phyloP scores from a whole-genome alignment of 2,797 vertebrate species.

The Myotis myotis region DNA sequence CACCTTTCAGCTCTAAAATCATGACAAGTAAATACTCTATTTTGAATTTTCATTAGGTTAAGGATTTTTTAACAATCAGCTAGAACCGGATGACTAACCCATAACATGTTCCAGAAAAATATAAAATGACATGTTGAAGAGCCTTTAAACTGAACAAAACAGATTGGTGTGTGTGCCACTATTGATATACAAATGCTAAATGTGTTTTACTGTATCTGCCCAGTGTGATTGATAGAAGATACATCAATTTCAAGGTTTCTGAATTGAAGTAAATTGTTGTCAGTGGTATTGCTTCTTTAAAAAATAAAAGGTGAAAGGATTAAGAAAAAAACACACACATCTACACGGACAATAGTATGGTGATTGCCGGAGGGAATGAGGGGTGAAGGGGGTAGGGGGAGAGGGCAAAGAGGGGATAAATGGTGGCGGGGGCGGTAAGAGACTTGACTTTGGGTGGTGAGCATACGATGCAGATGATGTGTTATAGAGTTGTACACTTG shows the following conservation, averaged over 20 bases:
- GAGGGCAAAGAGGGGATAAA: background rate
- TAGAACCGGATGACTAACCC: slow-evolving; percentile 60
- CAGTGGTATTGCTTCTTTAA: slow-evolving; percentile 75
- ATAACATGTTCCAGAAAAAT: slow-evolving; percentile 71
- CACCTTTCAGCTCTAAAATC: slow-evolving; percentile 19
- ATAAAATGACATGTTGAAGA: slow-evolving; percentile 80
- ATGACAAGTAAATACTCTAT: slow-evolving; percentile 36
- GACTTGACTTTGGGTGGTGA: background rate
- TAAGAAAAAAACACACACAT: background rate
- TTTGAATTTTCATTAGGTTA: slow-evolving; percentile 69
- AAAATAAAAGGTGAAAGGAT: slow-evolving; percentile 39
- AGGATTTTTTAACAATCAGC: slow-evolving; percentile 41
- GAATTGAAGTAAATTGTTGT: slow-evolving; percentile 85
- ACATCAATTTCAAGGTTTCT: slow-evolving; percentile 84
- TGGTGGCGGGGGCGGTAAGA: background rate
- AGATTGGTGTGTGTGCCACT: slow-evolving; percentile 69
- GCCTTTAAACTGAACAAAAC: slow-evolving; percentile 82
- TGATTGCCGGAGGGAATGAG: background rate
- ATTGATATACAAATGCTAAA: slow-evolving; percentile 82
- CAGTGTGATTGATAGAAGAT: slow-evolving; percentile 83
- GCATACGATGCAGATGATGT: too few species aligned
- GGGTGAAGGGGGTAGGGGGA: accelerated
- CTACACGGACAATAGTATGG: background rate
- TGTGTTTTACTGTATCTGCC: slow-evolving; percentile 80
- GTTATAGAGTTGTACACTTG: background rate